phyloP scores from a whole-genome alignment of 2,113 vertebrate genomes.

The Stegostoma tigrinum region DNA sequence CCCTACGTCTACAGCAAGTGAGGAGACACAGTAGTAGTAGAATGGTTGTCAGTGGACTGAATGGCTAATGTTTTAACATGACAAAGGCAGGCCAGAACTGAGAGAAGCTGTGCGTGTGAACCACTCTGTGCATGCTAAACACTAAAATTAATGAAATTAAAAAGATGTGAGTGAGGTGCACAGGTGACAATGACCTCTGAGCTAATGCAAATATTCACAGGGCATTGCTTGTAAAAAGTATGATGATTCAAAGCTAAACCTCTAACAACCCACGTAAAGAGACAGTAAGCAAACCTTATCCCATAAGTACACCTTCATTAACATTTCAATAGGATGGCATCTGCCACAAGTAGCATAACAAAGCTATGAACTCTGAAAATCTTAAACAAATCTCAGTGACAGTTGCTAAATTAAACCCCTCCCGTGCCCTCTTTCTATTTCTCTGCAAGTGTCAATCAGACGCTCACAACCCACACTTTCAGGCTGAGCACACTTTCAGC shows the following conservation, averaged over 20 bases:
- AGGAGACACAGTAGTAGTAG: neutral
- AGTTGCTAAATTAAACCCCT: neutral
- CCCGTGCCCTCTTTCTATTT: neutral
- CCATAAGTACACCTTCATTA: slow-evolving; percentile 16
- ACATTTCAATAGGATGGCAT: slow-evolving; percentile 30
- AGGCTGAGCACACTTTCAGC: neutral
- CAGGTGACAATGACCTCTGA: neutral
- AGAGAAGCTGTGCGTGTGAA: neutral
- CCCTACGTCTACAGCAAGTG: neutral
- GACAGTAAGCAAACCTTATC: slow-evolving; percentile 14
- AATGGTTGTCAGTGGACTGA: neutral
- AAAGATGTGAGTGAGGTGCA: neutral
- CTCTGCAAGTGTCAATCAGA: neutral
- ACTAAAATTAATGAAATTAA: slow-evolving; percentile 1
- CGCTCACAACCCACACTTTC: neutral
- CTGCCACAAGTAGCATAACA: neutral
- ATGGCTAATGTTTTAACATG: slow-evolving; percentile 26
- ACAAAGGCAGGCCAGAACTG: neutral
- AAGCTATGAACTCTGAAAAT: slow-evolving; percentile 20
- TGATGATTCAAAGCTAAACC: neutral
- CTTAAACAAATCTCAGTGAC: neutral
- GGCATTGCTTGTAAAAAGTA: neutral
- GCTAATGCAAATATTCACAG: neutral
- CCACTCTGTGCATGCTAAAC: neutral
- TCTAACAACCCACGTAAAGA: neutral